Conservation (phyloP, 2,888 invertebrate species). For the Eristalis intricaria region DNA sequence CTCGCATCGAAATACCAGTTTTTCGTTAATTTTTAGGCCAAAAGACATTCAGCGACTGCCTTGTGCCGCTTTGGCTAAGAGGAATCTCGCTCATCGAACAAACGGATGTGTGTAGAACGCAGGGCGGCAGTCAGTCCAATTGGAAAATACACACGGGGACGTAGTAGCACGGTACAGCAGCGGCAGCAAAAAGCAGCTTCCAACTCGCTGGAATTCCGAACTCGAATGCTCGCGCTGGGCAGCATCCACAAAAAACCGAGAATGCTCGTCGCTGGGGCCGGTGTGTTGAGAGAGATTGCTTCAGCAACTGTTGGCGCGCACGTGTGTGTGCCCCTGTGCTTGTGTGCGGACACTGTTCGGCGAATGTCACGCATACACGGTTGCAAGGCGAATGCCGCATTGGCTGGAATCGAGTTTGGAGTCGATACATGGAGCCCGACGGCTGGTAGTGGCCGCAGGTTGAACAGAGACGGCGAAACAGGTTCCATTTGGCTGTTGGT, state of each 20-base stretch:
- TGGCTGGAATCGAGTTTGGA: constrained; percentile 61
- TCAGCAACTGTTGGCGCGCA: constrained; percentile 36
- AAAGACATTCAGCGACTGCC: constrained; percentile 66
- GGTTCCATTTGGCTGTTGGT: constrained; percentile 47
- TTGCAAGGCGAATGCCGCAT: constrained; percentile 45
- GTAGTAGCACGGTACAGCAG: constrained; percentile 70
- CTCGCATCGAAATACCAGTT: constrained; percentile 69
- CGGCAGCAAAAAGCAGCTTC: constrained; percentile 79
- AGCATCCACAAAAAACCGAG: constrained; percentile 79
- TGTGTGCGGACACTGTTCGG: constrained; percentile 10
- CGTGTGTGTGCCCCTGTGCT: constrained; percentile 19
- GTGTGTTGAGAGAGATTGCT: constrained; percentile 30
- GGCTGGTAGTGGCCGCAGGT: constrained; percentile 49
- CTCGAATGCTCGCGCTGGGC: constrained; percentile 79
- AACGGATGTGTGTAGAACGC: constrained; percentile 40
- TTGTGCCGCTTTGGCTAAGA: constrained; percentile 59
- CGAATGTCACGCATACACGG: constrained; percentile 58
- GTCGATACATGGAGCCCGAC: constrained; percentile 34
- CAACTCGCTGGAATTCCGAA: constrained; percentile 81
- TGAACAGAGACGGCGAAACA: constrained; percentile 61
- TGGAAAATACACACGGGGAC: constrained; percentile 63
- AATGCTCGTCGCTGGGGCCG: constrained; percentile 75
- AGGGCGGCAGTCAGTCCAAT: constrained; percentile 53
- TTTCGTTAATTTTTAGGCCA: constrained; percentile 72
- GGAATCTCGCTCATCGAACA: constrained; percentile 66